Evolutionary conservation across 2,113 vertebrate genomes (phyloP).

Genomic region (Mystacornis crossleyi): DNA sequence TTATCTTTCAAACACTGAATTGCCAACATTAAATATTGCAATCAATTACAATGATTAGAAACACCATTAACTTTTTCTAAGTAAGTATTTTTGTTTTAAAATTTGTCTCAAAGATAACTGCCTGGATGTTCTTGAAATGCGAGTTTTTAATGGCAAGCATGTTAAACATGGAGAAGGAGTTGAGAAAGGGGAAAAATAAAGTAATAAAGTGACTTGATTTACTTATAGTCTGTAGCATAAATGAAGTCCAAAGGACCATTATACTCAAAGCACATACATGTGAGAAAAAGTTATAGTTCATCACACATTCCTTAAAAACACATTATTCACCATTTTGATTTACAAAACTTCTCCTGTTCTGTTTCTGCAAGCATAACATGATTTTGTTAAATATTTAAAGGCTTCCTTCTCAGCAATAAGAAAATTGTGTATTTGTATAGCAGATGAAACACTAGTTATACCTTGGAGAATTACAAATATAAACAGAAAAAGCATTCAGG

Average conservation of each 20-base stretch:
- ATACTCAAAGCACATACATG: not conserved
- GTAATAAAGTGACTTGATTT: not conserved
- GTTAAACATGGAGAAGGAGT: not conserved
- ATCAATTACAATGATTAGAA: not conserved
- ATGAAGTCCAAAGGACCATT: not conserved
- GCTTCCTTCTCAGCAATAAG: not conserved
- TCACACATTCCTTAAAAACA: not conserved
- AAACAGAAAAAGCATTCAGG: conserved; percentile 25
- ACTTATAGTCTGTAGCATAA: not conserved
- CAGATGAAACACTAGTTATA: not conserved
- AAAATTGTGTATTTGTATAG: conserved; percentile 16
- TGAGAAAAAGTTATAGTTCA: not conserved
- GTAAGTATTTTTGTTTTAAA: not conserved
- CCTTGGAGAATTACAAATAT: conserved; percentile 24
- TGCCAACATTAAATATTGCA: not conserved
- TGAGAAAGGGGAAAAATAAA: not conserved
- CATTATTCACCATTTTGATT: not conserved
- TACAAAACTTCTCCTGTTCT: not conserved
- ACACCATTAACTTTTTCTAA: not conserved
- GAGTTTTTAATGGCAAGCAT: not conserved
- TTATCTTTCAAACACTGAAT: not conserved
- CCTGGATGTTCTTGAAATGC: not conserved
- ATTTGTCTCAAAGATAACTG: not conserved
- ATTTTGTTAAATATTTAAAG: conserved; percentile 54
- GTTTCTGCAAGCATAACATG: not conserved